phyloP scores from a whole-genome alignment of 1,140 invertebrate species.

The Eumaeus atala region DNA sequence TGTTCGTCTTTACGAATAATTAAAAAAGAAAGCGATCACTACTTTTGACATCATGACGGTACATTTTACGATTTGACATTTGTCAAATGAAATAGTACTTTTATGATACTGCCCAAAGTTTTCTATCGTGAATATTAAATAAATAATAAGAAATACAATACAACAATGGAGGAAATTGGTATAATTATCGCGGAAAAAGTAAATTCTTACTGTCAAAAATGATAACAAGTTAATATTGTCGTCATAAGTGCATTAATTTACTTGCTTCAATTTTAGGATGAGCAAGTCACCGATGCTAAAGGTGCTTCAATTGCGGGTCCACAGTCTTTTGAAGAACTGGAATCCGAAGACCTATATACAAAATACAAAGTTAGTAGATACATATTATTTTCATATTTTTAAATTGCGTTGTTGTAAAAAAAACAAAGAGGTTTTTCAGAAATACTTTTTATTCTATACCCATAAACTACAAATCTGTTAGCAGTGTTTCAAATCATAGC shows the following conservation, averaged over 20 bases:
- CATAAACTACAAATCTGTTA: background rate
- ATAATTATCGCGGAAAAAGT: slow-evolving; percentile 68
- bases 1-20: background rate
- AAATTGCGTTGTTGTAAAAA: background rate
- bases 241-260: slow-evolving; percentile 9
- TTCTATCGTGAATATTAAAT: slow-evolving; percentile 9
- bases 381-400: background rate
- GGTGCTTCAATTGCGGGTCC: slow-evolving; percentile 51
- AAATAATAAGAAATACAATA: slow-evolving; percentile 6
- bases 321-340: slow-evolving; percentile 80
- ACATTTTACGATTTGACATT: slow-evolving; percentile 28
- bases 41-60: slow-evolving; percentile 28
- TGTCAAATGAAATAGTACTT: slow-evolving; percentile 12
- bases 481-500: background rate
- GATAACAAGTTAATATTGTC: background rate
- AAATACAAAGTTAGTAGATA: slow-evolving; percentile 87
- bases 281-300: slow-evolving; percentile 61
- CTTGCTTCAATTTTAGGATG: slow-evolving; percentile 48
- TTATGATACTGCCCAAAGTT: background rate
- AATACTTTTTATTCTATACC: background rate
- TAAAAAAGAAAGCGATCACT: background rate
- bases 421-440: background rate
- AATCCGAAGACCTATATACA: slow-evolving; percentile 93
- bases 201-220: slow-evolving; percentile 5
- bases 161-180: slow-evolving; percentile 69